A percentile compares a stretch with the other conserved stretches of the same genome.
These are phyloP conservation scores for Palythoa grandiflora DNA, from an alignment of 92 coral and sea anemone species.

Conservation along the genomic window DNA sequence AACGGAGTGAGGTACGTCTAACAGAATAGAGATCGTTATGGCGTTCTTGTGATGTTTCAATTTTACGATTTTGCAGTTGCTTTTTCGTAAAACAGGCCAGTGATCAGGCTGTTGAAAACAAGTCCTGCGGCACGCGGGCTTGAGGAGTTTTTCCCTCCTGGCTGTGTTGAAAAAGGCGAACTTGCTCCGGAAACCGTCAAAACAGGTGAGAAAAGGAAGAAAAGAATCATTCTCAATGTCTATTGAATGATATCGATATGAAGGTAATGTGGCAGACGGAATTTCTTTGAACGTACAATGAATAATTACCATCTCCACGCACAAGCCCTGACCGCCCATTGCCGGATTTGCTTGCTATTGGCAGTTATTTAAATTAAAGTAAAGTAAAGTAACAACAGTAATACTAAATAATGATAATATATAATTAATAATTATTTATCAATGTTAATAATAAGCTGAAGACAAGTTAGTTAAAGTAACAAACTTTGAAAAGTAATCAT, in stretches of 20 bases:
- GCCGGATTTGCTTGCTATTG: no score
- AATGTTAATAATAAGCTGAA: no score
- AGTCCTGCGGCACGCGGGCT: slow-evolving; percentile 65
- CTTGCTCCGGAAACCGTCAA: slow-evolving; percentile 85
- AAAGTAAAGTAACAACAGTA: no score
- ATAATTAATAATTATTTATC: no score
- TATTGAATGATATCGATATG: neutral
- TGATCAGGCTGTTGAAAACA: slow-evolving; percentile 62
- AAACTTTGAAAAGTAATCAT: no score
- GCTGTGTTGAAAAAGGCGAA: slow-evolving; percentile 84
- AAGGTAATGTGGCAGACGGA: neutral
- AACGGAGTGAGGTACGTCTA: slow-evolving; percentile 11
- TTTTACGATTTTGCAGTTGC: neutral
- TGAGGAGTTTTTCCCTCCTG: slow-evolving; percentile 96
- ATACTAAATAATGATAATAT: no score
- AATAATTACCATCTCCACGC: no score
- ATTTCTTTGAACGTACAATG: no score
- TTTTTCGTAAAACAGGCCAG: slow-evolving; percentile 1
- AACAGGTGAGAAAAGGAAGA: slow-evolving; percentile 71
- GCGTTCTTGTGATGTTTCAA: neutral
- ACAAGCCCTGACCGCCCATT: no score
- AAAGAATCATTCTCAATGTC: neutral
- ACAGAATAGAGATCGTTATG: neutral
- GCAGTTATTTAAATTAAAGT: no score
- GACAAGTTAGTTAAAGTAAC: no score